Evolutionary conservation across 2,113 vertebrate genomes (phyloP).

Genomic region (Spermophilus dauricus): DNA sequence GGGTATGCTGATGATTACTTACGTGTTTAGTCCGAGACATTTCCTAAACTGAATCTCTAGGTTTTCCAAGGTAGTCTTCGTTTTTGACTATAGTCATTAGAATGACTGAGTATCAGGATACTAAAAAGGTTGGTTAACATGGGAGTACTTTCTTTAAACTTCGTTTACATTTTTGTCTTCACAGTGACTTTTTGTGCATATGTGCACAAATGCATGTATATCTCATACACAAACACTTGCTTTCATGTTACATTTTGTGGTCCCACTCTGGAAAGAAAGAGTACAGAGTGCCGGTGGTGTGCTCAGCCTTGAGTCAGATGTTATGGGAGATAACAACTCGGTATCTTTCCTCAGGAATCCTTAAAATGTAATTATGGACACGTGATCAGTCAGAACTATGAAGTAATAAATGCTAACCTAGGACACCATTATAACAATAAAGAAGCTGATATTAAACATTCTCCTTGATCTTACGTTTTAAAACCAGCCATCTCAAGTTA

Average conservation of each 20-base stretch:
- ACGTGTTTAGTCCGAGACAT: neutral
- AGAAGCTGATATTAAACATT: neutral
- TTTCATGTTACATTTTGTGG: neutral
- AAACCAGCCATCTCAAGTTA: neutral
- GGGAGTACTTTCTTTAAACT: neutral
- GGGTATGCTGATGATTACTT: neutral
- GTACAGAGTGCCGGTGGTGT: neutral
- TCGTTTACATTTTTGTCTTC: neutral
- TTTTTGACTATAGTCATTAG: neutral
- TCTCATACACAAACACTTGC: too few relatives aligned
- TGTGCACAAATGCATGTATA: neutral
- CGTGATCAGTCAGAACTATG: neutral
- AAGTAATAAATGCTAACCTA: neutral
- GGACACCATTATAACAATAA: neutral
- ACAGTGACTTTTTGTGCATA: neutral
- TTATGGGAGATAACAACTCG: neutral
- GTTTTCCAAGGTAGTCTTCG: neutral
- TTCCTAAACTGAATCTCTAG: neutral
- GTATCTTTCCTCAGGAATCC: neutral
- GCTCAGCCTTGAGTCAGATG: neutral
- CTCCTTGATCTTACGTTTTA: neutral
- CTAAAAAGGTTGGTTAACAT: neutral
- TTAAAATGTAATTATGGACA: neutral
- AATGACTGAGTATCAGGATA: accelerated
- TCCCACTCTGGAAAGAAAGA: neutral